These are phyloP conservation scores for Lasioglossum oenotherae DNA, from an alignment of 2,888 invertebrate species.

Conservation along the genomic window DNA sequence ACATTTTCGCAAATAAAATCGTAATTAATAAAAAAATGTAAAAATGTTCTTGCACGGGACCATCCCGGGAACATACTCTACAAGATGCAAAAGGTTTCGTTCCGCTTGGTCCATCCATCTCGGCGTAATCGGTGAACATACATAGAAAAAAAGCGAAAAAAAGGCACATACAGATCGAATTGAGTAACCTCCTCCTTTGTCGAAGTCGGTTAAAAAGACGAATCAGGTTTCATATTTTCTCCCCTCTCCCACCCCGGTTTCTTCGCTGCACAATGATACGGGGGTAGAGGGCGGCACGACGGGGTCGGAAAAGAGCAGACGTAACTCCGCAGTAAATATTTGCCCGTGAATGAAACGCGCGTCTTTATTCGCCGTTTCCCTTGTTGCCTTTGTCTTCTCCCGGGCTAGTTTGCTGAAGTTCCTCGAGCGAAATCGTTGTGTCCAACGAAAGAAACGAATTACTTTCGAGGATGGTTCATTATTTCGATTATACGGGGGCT, in stretches of 20 bases:
- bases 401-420: conserved; percentile 15
- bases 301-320: conserved; percentile 1
- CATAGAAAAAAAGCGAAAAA: too few relatives aligned
- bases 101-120: too few relatives aligned
- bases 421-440: conserved; percentile 14
- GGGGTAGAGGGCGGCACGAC: neutral
- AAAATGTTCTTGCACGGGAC: too few relatives aligned
- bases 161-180: too few relatives aligned
- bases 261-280: neutral
- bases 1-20: too few relatives aligned
- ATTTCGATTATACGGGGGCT: neutral
- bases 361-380: conserved; percentile 13
- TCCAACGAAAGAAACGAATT: conserved; percentile 2
- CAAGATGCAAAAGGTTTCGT: too few relatives aligned
- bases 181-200: too few relatives aligned
- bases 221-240: conserved; percentile 1
- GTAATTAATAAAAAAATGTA: too few relatives aligned
- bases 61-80: too few relatives aligned
- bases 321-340: conserved; percentile 35
- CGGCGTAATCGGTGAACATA: too few relatives aligned
- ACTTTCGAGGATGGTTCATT: conserved; percentile 8
- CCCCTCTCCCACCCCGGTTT: neutral
- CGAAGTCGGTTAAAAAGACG: too few relatives aligned
- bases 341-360: conserved; percentile 30
- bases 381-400: conserved; percentile 10